phyloP scores from a whole-genome alignment of 2,888 invertebrate species.

The Diarsia brunnea region DNA sequence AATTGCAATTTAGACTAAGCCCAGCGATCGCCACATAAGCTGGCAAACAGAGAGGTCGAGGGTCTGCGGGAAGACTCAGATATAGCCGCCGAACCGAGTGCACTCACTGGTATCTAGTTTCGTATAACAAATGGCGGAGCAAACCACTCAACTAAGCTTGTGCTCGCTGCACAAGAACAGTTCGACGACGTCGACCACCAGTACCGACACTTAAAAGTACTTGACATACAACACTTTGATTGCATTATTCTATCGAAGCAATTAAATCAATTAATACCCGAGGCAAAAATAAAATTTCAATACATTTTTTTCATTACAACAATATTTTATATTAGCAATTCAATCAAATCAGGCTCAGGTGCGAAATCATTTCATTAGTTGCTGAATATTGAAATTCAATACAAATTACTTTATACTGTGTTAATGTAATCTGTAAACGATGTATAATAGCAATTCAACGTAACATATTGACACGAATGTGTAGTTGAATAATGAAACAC shows the following conservation, averaged over 20 bases:
- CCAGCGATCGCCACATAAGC: conserved; percentile 83
- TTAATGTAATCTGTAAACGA: conserved; percentile 25
- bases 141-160: conserved; percentile 68
- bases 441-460: conserved; percentile 14
- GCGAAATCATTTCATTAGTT: conserved; percentile 47
- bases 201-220: conserved; percentile 48
- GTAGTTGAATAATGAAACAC: conserved; percentile 47
- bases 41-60: conserved; percentile 77
- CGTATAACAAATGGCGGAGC: conserved; percentile 76
- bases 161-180: conserved; percentile 63
- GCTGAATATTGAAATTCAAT: conserved; percentile 37
- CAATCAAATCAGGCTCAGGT: conserved; percentile 39
- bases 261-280: neutral
- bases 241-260: conserved; percentile 37
- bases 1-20: conserved; percentile 87
- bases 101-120: conserved; percentile 78
- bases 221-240: conserved; percentile 53
- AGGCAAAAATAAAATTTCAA: conserved; percentile 26
- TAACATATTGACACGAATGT: conserved; percentile 31
- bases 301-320: conserved; percentile 17
- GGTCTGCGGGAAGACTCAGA: conserved; percentile 77
- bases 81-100: conserved; percentile 73
- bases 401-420: conserved; percentile 24
- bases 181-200: conserved; percentile 56
- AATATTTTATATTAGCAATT: conserved; percentile 41